Evolutionary conservation across 2,113 vertebrate genomes (phyloP).

Genomic region (Arothron firmamentum): DNA sequence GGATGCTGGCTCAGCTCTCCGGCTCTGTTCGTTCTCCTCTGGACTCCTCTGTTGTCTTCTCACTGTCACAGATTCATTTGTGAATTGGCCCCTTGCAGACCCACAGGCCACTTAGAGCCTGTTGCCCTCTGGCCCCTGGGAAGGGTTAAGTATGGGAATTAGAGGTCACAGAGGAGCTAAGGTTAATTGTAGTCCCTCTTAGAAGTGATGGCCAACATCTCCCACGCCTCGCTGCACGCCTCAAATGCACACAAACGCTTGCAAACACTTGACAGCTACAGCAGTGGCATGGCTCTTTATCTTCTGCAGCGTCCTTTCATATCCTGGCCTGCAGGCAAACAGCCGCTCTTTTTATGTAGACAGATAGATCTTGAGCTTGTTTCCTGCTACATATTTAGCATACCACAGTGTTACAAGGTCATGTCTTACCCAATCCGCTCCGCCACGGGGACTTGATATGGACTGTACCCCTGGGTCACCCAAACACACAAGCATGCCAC

Average conservation of each 20-base stretch:
- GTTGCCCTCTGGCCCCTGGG: constrained; percentile 49
- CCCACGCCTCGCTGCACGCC: constrained; percentile 28
- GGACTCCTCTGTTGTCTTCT: constrained; percentile 35
- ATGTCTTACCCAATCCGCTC: constrained; percentile 35
- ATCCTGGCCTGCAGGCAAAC: constrained; percentile 57
- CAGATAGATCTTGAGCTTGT: constrained; percentile 62
- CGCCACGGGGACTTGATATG: constrained; percentile 24
- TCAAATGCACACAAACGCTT: constrained; percentile 16
- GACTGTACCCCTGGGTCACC: constrained; percentile 44
- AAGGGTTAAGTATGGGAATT: constrained; percentile 69
- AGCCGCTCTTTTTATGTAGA: constrained; percentile 54
- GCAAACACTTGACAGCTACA: constrained; percentile 30
- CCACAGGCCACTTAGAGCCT: constrained; percentile 61
- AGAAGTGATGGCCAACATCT: constrained; percentile 70
- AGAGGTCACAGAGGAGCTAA: constrained; percentile 56
- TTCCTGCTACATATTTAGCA: constrained; percentile 66
- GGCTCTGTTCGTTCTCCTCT: background rate
- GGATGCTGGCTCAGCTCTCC: background rate
- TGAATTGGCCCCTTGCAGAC: constrained; percentile 40
- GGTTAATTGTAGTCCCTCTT: constrained; percentile 73
- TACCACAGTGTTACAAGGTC: constrained; percentile 65
- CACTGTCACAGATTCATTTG: constrained; percentile 48
- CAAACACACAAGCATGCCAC: constrained; percentile 44
- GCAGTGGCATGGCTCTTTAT: constrained; percentile 24
- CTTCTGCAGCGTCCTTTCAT: constrained; percentile 43